Evolutionary conservation across 2,888 invertebrate species (phyloP).

Genomic region (Uloborus plumipes): DNA sequence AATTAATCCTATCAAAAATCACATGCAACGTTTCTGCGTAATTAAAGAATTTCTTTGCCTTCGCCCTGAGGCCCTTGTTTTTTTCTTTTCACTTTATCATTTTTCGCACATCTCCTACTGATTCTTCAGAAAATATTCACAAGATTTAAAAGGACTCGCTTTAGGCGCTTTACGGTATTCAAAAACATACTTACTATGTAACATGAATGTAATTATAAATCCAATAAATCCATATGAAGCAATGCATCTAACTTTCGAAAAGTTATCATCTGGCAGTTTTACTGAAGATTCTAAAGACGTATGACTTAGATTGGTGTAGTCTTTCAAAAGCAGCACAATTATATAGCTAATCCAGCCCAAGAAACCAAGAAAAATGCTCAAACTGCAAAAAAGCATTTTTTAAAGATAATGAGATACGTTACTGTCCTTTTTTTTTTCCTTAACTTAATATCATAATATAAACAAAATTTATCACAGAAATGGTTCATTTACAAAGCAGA

Average conservation of each 20-base stretch:
- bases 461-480: not conserved
- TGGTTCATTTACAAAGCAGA: not conserved
- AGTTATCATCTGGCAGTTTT: slow-evolving; percentile 20
- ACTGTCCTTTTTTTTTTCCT: not conserved
- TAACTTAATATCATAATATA: too few species aligned
- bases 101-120: too few species aligned
- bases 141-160: too few species aligned
- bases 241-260: slow-evolving; percentile 39
- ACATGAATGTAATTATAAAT: slow-evolving; percentile 31
- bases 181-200: slow-evolving; percentile 57
- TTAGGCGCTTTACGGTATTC: too few species aligned
- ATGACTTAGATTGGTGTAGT: slow-evolving; percentile 61
- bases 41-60: too few species aligned
- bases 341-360: slow-evolving; percentile 81
- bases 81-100: too few species aligned
- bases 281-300: slow-evolving; percentile 45
- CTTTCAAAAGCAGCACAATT: slow-evolving; percentile 72
- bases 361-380: slow-evolving; percentile 78
- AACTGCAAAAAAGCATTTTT: slow-evolving; percentile 23
- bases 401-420: not conserved
- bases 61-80: too few species aligned
- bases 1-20: too few species aligned
- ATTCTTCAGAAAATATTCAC: too few species aligned
- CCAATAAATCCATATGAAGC: slow-evolving; percentile 32
- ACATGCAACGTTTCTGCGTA: too few species aligned